phyloP scores from a whole-genome alignment of 2,888 invertebrate genomes.

The Microplitis deprimator region DNA sequence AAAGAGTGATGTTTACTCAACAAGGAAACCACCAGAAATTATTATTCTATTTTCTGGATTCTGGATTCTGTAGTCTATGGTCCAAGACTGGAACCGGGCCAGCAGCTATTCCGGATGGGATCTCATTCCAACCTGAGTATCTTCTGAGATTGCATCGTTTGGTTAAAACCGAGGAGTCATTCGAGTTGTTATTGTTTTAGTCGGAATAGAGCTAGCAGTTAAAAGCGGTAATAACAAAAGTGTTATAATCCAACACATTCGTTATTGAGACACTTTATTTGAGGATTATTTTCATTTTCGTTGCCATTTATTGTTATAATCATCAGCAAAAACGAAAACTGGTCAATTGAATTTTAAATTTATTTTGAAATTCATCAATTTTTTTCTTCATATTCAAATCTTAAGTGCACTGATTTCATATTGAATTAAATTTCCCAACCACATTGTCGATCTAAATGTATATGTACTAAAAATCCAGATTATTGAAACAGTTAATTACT shows the following conservation, averaged over 20 bases:
- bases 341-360: no score
- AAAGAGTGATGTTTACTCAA: no score
- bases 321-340: no score
- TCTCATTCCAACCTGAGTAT: slow-evolving; percentile 59
- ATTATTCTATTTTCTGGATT: neutral
- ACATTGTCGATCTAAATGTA: no score
- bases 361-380: no score
- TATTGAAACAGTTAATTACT: no score
- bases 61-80: slow-evolving; percentile 11
- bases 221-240: neutral
- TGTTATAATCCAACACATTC: neutral
- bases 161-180: slow-evolving; percentile 36
- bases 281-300: no score
- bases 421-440: no score
- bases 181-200: neutral
- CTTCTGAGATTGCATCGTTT: slow-evolving; percentile 50
- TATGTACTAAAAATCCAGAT: no score
- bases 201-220: neutral
- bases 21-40: neutral
- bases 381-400: no score
- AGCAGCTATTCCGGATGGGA: slow-evolving; percentile 63
- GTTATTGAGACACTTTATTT: neutral
- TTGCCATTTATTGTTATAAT: no score
- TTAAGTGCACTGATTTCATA: no score
- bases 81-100: slow-evolving; percentile 62